A percentile compares a stretch with the other conserved stretches of the same genome.
phyloP scores from a whole-genome alignment of 1,140 invertebrate species.

The Grapholita molesta region DNA sequence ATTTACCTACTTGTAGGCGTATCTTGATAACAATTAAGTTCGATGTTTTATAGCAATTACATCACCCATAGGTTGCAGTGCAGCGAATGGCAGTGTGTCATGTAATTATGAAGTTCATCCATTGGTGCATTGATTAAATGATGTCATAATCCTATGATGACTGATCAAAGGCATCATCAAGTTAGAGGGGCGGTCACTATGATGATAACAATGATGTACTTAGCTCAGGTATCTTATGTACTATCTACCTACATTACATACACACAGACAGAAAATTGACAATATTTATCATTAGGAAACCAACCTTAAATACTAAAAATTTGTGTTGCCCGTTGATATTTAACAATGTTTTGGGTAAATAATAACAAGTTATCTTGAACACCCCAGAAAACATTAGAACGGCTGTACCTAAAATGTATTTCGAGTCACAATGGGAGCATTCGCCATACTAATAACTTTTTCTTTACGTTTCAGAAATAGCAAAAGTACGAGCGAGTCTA shows the following conservation, averaged over 20 bases:
- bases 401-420: conserved; percentile 47
- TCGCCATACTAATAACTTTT: conserved; percentile 38
- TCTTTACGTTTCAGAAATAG: conserved; percentile 94
- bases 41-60: conserved; percentile 26
- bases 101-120: conserved; percentile 24
- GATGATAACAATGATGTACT: background rate
- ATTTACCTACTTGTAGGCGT: background rate
- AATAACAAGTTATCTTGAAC: no score
- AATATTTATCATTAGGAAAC: no score
- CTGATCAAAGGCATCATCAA: background rate
- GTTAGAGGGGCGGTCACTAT: background rate
- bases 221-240: background rate
- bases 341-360: no score
- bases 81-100: conserved; percentile 33
- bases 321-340: no score
- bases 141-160: conserved; percentile 6
- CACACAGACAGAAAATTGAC: no score
- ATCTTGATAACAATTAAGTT: background rate
- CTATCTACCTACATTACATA: no score
- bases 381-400: conserved; percentile 50
- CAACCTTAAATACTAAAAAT: no score
- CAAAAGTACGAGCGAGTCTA: conserved; percentile 96
- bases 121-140: background rate
- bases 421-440: conserved; percentile 36
- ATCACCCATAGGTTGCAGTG: conserved; percentile 29